phyloP scores from a whole-genome alignment of 2,113 vertebrate species.

The Pangasianodon gigas region DNA sequence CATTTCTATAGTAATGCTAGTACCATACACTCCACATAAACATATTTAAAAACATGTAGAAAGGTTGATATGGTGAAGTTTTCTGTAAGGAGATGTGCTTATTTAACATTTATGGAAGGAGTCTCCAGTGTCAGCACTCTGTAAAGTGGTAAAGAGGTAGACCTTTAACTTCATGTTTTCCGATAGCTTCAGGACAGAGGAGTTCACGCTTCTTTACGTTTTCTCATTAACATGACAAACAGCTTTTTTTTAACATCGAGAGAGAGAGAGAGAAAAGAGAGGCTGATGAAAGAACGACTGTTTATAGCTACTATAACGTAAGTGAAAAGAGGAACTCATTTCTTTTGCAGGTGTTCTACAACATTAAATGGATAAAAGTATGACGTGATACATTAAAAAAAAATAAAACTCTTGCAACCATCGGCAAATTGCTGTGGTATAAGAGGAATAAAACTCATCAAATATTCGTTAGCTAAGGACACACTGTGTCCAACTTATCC shows the following conservation, averaged over 20 bases:
- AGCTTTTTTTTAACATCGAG: not conserved
- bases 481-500: no score
- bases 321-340: not conserved
- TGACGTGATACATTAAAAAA: not conserved
- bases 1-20: not conserved
- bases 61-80: not conserved
- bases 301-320: not conserved
- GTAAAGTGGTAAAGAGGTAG: not conserved
- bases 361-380: not conserved
- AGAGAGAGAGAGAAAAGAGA: not conserved
- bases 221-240: not conserved
- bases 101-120: not conserved
- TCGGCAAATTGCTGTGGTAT: constrained; percentile 19
- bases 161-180: not conserved
- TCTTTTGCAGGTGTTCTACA: not conserved
- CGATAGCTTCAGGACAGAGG: not conserved
- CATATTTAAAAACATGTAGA: not conserved
- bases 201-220: not conserved
- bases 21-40: not conserved
- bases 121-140: not conserved
- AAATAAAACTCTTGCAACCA: constrained; percentile 61
- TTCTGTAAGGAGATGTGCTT: no score
- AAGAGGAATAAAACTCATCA: not conserved
- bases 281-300: not conserved
- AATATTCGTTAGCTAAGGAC: not conserved